Evolutionary conservation across 2,797 vertebrate genomes (phyloP), one percentile per base, ranked within the genome.

Genomic region (Bufotes viridis): DNA sequence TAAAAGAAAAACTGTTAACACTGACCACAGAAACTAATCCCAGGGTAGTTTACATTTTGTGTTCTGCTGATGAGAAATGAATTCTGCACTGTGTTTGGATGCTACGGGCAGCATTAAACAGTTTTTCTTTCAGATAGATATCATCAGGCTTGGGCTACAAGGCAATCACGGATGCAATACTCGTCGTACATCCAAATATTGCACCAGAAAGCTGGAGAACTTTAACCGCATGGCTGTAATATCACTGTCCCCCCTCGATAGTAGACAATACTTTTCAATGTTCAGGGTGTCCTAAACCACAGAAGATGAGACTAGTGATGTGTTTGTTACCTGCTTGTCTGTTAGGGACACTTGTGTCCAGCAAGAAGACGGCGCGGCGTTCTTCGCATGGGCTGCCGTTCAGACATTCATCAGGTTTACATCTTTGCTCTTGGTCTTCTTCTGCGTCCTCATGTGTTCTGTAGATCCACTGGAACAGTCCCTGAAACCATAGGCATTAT

Each of bases 391-490:
- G 76, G 22, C 91, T 91, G 3, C 92, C 92, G 18, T 91, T 90
- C 14, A 93, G 90, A 88, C 93, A 93, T 0, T 91, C 92, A 1
- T 92, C 91, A 0, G 92, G 90, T 14, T 61, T 91, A 83, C 90
- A 92, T 80, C 93, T 94, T 88, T 90, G 92, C 55, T 86, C 91
- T 80, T 93, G 93, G 11, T 96, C 96, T 69, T 96, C 95, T 84
- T 98, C 97, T 70, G 97, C 96, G 78, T 98, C 97, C 91, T 99
- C 98, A 14, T 97, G 96, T 7, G 96, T 95, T 42, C 97, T 95
- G 92, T 97, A 98, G 79, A 97, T 96, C 98, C 98, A 99, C 92
- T 97, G 97, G 90, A 95, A 95, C 87, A 95, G 91, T 75, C 95
- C 96, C 98, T 99, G 93, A 13, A 88, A 78, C 34, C 57, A 63